Evolutionary conservation across 92 coral and sea anemone genomes (phyloP), one percentile per base, ranked within the genome.

Genomic region (Umimayanthus chanpuru): DNA sequence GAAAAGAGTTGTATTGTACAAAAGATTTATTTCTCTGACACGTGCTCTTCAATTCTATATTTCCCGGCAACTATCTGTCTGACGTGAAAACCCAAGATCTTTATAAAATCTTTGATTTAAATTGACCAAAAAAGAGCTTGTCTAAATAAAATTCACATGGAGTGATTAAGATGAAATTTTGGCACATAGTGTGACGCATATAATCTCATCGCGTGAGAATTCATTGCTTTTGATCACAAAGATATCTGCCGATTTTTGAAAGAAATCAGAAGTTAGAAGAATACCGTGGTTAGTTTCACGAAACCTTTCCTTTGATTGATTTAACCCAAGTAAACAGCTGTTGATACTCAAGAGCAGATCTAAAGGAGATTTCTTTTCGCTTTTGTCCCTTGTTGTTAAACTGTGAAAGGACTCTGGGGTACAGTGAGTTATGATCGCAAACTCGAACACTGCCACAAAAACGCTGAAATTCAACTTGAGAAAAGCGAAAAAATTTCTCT

Each of bases 1-100:
- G 92, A 92, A 81, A 88, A 85, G 89, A 80, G 83, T 91, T 73
- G 81, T 78, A 91, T 91, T 90, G 85, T 88, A 91, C 93, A 91
- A 88, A 89, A 76, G 93, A 85, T 85, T 90, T 91, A 89, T 78
- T 85, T 47, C 55, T 58, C 79, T 53, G 88, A 92, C 94, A 92
- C 94, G 93, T 92, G 94, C 91, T 87, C 77, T 30, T 21, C 76
- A 77, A 87, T 88, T 21, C 91, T 90, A 85, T 80, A 85, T 90
- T 92, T 95, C 90, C 88, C 93, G 83, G 92, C 85, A 77, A 90
- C 92, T 88, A 71, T 73, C 82, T 67, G 61, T 75, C 88, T 85
- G 87, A 83, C 87, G 87, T 70, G 87, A 83, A 83, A 83, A 83
- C 77, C 87, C 87, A 41, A 67, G 10, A 83, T 83, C 87, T 83